A percentile compares a stretch with the other conserved stretches of the same genome.
phyloP scores from a whole-genome alignment of 2,797 vertebrate genomes.

The Enteromius unitaeniatus region DNA sequence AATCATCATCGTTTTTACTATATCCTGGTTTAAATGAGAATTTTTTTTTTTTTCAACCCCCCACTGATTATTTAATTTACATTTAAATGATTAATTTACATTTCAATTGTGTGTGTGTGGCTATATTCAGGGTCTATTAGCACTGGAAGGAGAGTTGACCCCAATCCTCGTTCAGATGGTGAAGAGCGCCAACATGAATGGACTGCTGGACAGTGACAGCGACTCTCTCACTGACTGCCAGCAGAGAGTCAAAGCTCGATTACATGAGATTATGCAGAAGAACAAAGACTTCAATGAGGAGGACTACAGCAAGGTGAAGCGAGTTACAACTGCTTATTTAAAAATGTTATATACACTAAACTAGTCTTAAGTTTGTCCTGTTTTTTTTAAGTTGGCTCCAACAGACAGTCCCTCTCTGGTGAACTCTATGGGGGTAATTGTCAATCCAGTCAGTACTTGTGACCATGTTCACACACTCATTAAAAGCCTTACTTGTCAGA shows the following conservation, averaged over 20 bases:
- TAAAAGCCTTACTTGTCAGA: constrained; percentile 86
- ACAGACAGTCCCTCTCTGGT: constrained; percentile 83
- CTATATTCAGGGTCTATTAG: constrained; percentile 81
- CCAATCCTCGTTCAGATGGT: constrained; percentile 92
- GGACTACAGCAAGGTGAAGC: constrained; percentile 82
- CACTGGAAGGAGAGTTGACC: constrained; percentile 87
- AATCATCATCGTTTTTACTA: not conserved
- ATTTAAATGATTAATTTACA: not conserved
- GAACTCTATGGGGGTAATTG: constrained; percentile 85
- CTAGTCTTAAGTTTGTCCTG: not conserved
- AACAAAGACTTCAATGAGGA: constrained; percentile 80
- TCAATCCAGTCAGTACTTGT: constrained; percentile 86
- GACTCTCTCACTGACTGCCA: constrained; percentile 89
- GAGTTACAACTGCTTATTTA: not conserved
- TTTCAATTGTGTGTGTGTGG: not conserved
- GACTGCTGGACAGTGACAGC: constrained; percentile 87
- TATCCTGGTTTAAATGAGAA: not conserved
- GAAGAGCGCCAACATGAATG: constrained; percentile 92
- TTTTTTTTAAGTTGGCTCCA: constrained; percentile 79
- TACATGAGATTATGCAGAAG: constrained; percentile 89
- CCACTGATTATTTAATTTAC: not conserved
- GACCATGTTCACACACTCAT: constrained; percentile 85
- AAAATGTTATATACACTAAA: not conserved
- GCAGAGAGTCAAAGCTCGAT: constrained; percentile 84
- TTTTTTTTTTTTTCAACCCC: not conserved